Evolutionary conservation across 2,888 invertebrate genomes (phyloP).

Genomic region (Parnassius mnemosyne): DNA sequence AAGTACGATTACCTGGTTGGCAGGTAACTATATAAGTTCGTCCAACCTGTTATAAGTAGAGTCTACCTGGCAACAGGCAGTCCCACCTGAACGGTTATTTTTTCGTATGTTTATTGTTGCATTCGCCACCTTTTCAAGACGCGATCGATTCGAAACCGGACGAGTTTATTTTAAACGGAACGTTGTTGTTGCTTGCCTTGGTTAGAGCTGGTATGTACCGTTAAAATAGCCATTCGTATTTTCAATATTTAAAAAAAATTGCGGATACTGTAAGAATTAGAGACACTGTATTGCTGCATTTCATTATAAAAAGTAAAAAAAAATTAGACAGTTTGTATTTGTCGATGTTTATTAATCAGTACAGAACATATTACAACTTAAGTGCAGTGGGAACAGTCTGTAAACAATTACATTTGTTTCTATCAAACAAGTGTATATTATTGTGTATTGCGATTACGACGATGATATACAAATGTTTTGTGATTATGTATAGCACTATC

Average conservation of each 20-base stretch:
- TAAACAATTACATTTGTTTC: too few relatives aligned
- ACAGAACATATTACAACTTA: too few relatives aligned
- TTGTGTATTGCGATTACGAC: too few relatives aligned
- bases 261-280: neutral
- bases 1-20: constrained; percentile 33
- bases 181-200: constrained; percentile 35
- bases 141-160: constrained; percentile 51
- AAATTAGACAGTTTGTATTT: too few relatives aligned
- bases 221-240: constrained; percentile 12
- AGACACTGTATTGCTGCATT: too few relatives aligned
- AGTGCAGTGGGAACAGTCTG: too few relatives aligned
- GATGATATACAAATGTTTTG: too few relatives aligned
- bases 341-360: too few relatives aligned
- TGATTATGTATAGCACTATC: too few relatives aligned
- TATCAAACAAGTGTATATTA: too few relatives aligned
- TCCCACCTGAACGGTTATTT: constrained; percentile 47
- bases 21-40: constrained; percentile 28
- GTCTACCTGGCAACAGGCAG: constrained; percentile 51
- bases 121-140: constrained; percentile 39
- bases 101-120: constrained; percentile 44
- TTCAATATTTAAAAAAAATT: neutral
- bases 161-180: constrained; percentile 56
- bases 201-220: constrained; percentile 21
- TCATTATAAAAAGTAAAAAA: too few relatives aligned
- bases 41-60: constrained; percentile 30